Base-by-base conservation (phyloP, 2,113 vertebrate genomes). In the Epinephelus moara region DNA sequence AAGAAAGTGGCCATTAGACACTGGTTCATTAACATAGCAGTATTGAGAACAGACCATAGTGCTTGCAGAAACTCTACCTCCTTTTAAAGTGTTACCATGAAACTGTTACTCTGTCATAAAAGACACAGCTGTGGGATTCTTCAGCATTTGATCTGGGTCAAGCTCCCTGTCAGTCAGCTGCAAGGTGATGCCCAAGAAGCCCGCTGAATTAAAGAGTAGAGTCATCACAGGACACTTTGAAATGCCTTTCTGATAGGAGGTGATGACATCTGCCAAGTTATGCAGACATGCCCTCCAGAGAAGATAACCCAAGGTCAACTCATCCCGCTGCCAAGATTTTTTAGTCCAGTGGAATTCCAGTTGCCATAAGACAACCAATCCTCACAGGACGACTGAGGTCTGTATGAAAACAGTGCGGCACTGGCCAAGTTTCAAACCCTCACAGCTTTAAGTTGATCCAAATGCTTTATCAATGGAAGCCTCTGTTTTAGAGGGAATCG, bases 231-330 rank as follows among this genome's bases (percentile, higher is more conserved):
- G 88, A 85, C 76, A 70, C 61, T 71, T 81, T 84, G 61, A 93
- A 92, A 93, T 90, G 81, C 88, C 78, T 91, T 85, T 82, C 56
- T 93, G 93, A 91, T 88, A 89, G 89, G 74, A 82, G 91, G 92
- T 73, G 91, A 91, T 94, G 91, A 95, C 92, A 94, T 89, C 87
- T 92, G 92, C 84, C 91, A 84, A 92, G 84, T 85, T 91, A 91
- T 85, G 93, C 81, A 90, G 92, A 93, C 91, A 84, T 91, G 89
- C 91, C 91, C 92, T 85, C 75, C 86, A 76, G 92, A 90, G 88
- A 91, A 18, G 69, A 52, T 78, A 84, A 84, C 91, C 42, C 85
- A 85, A 90, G 94, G 93, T 96, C 92, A 94, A 91, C 84, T 90
- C 88, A 77, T 89, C 82, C 68, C 70, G 33, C 86, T 91, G 89